A percentile compares a stretch with the other conserved stretches of the same genome.
Conservation (phyloP, 2,797 vertebrate genomes). For the Rhinella marina region DNA sequence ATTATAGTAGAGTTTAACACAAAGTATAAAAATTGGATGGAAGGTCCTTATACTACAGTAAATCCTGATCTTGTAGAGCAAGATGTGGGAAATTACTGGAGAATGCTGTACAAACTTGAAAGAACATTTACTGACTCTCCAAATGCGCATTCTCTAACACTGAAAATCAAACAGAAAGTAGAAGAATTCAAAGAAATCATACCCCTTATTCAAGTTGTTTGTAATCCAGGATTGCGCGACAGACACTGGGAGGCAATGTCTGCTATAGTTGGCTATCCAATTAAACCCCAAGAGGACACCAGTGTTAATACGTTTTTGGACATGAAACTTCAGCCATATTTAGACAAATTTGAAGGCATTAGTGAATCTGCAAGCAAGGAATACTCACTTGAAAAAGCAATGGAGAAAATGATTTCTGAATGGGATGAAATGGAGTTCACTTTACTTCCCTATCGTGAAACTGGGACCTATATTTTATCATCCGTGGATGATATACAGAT, state of each 20-base stretch:
- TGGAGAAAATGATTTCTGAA: constrained; percentile 84
- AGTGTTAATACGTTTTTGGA: constrained; percentile 78
- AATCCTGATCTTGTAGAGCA: constrained; percentile 83
- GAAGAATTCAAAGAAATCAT: constrained; percentile 83
- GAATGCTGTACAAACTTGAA: constrained; percentile 83
- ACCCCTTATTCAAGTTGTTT: constrained; percentile 84
- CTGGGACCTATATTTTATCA: constrained; percentile 83
- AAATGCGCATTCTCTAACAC: constrained; percentile 77
- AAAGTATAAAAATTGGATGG: constrained; percentile 77
- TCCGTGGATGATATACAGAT: constrained; percentile 86
- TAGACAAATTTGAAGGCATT: constrained; percentile 79
- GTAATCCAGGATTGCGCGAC: constrained; percentile 84
- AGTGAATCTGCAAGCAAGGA: constrained; percentile 87
- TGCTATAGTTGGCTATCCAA: constrained; percentile 70
- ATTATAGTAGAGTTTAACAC: constrained; percentile 77
- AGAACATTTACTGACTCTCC: constrained; percentile 79
- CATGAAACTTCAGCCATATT: constrained; percentile 79
- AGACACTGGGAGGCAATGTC: constrained; percentile 88
- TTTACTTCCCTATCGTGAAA: constrained; percentile 81
- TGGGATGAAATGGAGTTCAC: constrained; percentile 81
- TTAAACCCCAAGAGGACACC: constrained; percentile 74
- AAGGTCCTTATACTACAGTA: constrained; percentile 79
- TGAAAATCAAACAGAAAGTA: constrained; percentile 75
- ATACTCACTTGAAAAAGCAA: constrained; percentile 82
- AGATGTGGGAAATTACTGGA: constrained; percentile 82